Conservation (phyloP, 2,888 invertebrate species). For the Cheilosia vulpina region DNA sequence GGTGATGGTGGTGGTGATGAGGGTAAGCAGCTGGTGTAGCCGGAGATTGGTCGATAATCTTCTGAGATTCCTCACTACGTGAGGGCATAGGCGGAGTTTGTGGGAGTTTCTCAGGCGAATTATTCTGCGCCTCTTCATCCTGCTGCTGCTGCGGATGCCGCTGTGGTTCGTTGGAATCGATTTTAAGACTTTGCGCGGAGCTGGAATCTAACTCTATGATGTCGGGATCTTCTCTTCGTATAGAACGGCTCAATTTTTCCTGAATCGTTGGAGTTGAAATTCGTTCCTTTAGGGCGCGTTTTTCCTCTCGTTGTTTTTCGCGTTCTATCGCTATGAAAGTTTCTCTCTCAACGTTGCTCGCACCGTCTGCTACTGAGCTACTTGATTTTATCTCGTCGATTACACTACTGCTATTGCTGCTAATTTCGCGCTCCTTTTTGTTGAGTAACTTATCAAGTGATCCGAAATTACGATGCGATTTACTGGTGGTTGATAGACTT, state of each 20-base stretch:
- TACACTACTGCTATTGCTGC: conserved; percentile 74
- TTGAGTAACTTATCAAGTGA: conserved; percentile 86
- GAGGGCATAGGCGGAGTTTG: conserved; percentile 63
- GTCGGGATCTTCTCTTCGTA: conserved; percentile 77
- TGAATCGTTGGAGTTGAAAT: conserved; percentile 55
- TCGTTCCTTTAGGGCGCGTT: conserved; percentile 27
- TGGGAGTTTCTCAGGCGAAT: conserved; percentile 61
- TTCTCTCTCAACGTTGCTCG: conserved; percentile 78
- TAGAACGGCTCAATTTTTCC: conserved; percentile 43
- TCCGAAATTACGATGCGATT: conserved; percentile 83
- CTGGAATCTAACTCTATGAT: conserved; percentile 82
- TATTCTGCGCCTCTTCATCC: conserved; percentile 58
- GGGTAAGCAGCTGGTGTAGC: conserved; percentile 79
- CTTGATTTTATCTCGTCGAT: conserved; percentile 55
- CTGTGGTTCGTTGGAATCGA: conserved; percentile 67
- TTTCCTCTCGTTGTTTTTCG: conserved; percentile 22
- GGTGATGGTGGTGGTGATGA: conserved; percentile 78
- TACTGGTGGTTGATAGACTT: conserved; percentile 77
- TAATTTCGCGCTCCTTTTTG: conserved; percentile 84
- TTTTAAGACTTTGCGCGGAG: conserved; percentile 76
- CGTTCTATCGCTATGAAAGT: conserved; percentile 69
- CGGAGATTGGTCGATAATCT: conserved; percentile 63
- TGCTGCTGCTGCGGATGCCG: conserved; percentile 29
- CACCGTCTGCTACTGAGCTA: conserved; percentile 78
- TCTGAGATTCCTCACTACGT: conserved; percentile 64